phyloP scores from a whole-genome alignment of 2,888 invertebrate species.

The Pyrrhia umbra region DNA sequence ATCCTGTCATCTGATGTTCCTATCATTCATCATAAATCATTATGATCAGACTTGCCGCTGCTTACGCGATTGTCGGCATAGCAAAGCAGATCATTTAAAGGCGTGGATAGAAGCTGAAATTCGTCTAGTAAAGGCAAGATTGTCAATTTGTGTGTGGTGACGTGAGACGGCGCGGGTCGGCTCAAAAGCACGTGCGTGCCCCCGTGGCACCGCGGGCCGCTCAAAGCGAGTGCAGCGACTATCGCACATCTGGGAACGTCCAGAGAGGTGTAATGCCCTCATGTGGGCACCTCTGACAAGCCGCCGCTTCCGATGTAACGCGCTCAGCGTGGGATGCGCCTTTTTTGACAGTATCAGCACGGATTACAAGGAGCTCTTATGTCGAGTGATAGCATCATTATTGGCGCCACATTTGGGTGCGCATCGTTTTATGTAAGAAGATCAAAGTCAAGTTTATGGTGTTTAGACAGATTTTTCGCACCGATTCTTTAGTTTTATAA shows the following conservation, averaged over 20 bases:
- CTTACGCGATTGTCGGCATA: slow-evolving; percentile 54
- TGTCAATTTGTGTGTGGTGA: slow-evolving; percentile 84
- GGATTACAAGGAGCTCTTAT: slow-evolving; percentile 77
- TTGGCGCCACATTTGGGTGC: slow-evolving; percentile 75
- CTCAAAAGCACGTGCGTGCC: slow-evolving; percentile 88
- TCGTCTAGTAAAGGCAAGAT: slow-evolving; percentile 76
- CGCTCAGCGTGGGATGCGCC: slow-evolving; percentile 79
- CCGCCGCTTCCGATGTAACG: slow-evolving; percentile 81
- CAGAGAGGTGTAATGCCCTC: slow-evolving; percentile 85
- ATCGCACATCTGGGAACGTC: slow-evolving; percentile 80
- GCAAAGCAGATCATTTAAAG: slow-evolving; percentile 67
- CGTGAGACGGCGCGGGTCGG: slow-evolving; percentile 80
- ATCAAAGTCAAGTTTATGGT: slow-evolving; percentile 3
- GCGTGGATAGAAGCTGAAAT: slow-evolving; percentile 65
- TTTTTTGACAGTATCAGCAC: slow-evolving; percentile 80
- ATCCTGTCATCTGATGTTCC: slow-evolving; percentile 18
- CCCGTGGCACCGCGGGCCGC: slow-evolving; percentile 77
- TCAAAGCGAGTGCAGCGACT: slow-evolving; percentile 78
- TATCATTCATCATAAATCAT: slow-evolving; percentile 51
- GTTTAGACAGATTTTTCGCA: background rate
- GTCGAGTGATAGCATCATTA: slow-evolving; percentile 68
- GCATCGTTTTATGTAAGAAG: slow-evolving; percentile 12
- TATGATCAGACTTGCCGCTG: slow-evolving; percentile 39
- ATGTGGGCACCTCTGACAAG: slow-evolving; percentile 86
- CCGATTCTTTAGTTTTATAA: slow-evolving; percentile 4